Evolutionary conservation across 1,140 invertebrate genomes (phyloP), one percentile per base, ranked within the genome.

Genomic region (Mylabris phalerata): DNA sequence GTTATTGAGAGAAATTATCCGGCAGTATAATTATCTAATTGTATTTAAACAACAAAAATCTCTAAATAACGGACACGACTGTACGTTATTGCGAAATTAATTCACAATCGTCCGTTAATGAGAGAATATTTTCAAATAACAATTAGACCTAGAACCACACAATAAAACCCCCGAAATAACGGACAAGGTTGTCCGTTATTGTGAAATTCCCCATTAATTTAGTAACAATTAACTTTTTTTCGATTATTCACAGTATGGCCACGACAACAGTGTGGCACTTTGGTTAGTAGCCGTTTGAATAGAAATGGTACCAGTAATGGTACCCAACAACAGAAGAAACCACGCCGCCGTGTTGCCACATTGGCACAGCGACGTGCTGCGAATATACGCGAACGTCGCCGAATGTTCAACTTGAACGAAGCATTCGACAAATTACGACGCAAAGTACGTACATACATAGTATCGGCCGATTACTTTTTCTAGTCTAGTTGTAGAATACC

Each of bases 401-500:
- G 96, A 62, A 98, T 98, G 95, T 94, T 96, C 71, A 98, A 97
- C 75, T 80, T 98, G 6, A 98, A 98, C 73, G 93, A 96, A 71
- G 95, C 95, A 3, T 99, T 98, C 70, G 94, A 98, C 69, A 92
- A 93, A 71, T 75, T 96, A 26, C 78, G 92, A 9, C 79, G 92
- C 65, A 95, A 95, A 79, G 84, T 88, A 77, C 58, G 56, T 43
- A 7, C 7, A 5, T 32, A 19, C 19, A 19, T 19, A 19, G 19
- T 19, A 19, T 19, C 1, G 19, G 19, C 1, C 1, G 19, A 19
- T 19, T 19, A 19, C 19, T 19, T 19, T 19, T 19, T 19, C 19
- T 19, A 19, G 19, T 19, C 19, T 19, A 19, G 19, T 19, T 19
- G 19, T 19, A 19, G 19, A 19, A 19, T 19, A 19, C 19, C 19